Percentiles rank a stretch among this genome's conserved stretches.
Evolutionary conservation across 2,888 invertebrate species (phyloP).

Genomic region (Empis stercorea): DNA sequence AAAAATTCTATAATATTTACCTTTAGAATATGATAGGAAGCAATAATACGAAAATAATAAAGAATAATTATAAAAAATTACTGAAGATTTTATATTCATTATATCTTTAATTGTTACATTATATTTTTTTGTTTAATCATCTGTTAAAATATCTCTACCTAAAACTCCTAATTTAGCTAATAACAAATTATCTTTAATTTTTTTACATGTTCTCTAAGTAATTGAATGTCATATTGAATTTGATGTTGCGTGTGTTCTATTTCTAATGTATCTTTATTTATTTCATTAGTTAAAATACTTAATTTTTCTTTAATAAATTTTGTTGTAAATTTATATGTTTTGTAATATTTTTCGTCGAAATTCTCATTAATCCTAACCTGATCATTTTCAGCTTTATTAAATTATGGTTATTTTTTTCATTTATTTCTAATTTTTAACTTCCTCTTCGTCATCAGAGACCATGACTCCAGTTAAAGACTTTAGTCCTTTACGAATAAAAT

Average conservation of each 20-base stretch:
- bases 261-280: constrained; percentile 1
- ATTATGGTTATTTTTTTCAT: constrained; percentile 3
- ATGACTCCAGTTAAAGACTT: constrained; percentile 4
- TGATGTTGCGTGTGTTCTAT: constrained; percentile 4
- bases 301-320: constrained; percentile 2
- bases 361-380: constrained; percentile 3
- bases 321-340: constrained; percentile 4
- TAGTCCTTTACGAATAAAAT: constrained; percentile 3
- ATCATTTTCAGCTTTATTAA: constrained; percentile 3
- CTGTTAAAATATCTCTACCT: constrained; percentile 2
- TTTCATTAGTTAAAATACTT: neutral
- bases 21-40: constrained; percentile 7
- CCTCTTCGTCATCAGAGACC: no score
- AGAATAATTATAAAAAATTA: constrained; percentile 4
- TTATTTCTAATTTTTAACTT: no score
- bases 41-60: constrained; percentile 8
- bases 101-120: constrained; percentile 6
- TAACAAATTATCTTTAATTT: constrained; percentile 6
- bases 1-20: constrained; percentile 3
- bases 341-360: constrained; percentile 4
- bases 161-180: constrained; percentile 5
- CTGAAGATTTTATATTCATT: constrained; percentile 7
- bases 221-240: constrained; percentile 3
- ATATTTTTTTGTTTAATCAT: constrained; percentile 4
- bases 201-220: constrained; percentile 1